A percentile compares a stretch with the other conserved stretches of the same genome.
These are phyloP conservation scores for Hetaerina titia DNA, from an alignment of 2,888 invertebrate genomes.

Conservation along the genomic window DNA sequence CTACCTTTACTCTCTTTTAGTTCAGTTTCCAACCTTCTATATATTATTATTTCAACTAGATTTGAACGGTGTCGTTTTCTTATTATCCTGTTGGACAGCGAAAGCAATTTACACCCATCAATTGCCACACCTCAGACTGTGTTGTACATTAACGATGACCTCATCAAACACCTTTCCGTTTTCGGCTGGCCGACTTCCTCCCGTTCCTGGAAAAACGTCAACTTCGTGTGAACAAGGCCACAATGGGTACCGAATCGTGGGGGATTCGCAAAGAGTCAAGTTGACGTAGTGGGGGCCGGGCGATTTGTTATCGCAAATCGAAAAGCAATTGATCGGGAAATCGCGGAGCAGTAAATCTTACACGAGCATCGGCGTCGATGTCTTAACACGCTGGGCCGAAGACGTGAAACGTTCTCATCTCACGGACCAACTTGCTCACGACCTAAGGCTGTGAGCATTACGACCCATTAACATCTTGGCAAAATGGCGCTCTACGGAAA, in stretches of 20 bases:
- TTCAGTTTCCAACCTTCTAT: no score
- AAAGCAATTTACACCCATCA: neutral
- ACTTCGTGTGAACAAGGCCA: neutral
- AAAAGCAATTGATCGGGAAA: neutral
- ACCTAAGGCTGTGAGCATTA: neutral
- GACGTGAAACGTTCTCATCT: neutral
- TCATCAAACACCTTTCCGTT: neutral
- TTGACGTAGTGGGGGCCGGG: neutral
- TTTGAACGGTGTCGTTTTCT: no score
- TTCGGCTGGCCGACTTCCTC: neutral
- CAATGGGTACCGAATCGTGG: neutral
- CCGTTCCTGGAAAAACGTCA: neutral
- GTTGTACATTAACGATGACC: neutral
- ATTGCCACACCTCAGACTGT: neutral
- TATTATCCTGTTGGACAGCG: neutral
- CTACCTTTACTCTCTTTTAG: no score
- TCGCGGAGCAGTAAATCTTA: neutral
- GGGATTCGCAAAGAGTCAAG: neutral
- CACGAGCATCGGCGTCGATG: slow-evolving; percentile 7
- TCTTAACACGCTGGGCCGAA: neutral
- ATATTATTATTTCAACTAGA: no score
- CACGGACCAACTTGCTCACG: neutral
- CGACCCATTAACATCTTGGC: slow-evolving; percentile 11
- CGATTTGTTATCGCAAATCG: neutral
- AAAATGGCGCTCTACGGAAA: neutral